Percentiles rank a stretch among this genome's conserved stretches.
These are phyloP conservation scores for Acronicta aceris DNA, from an alignment of 2,888 invertebrate genomes.

Conservation along the genomic window DNA sequence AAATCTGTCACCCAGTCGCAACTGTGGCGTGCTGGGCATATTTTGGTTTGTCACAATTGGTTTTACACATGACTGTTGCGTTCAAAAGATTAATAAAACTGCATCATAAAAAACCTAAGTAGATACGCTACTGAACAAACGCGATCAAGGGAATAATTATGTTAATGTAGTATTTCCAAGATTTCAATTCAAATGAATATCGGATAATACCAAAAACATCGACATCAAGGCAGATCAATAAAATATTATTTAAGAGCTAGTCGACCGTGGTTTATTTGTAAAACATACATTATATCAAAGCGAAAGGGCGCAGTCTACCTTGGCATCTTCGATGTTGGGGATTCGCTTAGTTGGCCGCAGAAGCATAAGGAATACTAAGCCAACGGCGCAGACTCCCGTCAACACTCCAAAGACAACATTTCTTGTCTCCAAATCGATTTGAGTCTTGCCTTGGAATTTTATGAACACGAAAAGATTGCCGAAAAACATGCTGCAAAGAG, in stretches of 20 bases:
- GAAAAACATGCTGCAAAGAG: constrained; percentile 94
- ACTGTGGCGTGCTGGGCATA: no score
- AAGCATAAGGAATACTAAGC: constrained; percentile 91
- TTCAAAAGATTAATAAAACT: constrained; percentile 37
- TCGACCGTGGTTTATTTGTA: constrained; percentile 40
- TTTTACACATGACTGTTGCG: no score
- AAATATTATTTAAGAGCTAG: constrained; percentile 37
- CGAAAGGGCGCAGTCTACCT: constrained; percentile 67
- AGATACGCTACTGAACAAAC: constrained; percentile 25
- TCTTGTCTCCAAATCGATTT: constrained; percentile 92
- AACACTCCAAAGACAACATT: constrained; percentile 95
- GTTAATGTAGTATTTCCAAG: constrained; percentile 14
- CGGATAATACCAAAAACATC: constrained; percentile 41
- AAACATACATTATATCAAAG: constrained; percentile 26
- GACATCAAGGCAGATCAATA: constrained; percentile 26
- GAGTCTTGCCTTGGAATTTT: constrained; percentile 94
- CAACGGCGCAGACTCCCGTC: constrained; percentile 91
- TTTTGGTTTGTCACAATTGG: no score
- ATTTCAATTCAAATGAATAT: constrained; percentile 27
- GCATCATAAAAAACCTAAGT: constrained; percentile 27
- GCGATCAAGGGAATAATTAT: constrained; percentile 36
- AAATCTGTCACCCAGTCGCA: no score
- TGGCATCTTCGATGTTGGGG: constrained; percentile 78
- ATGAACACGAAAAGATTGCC: constrained; percentile 98
- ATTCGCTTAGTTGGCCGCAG: constrained; percentile 89